Conservation (phyloP, 2,888 invertebrate species). For the Zeuzera pyrina region DNA sequence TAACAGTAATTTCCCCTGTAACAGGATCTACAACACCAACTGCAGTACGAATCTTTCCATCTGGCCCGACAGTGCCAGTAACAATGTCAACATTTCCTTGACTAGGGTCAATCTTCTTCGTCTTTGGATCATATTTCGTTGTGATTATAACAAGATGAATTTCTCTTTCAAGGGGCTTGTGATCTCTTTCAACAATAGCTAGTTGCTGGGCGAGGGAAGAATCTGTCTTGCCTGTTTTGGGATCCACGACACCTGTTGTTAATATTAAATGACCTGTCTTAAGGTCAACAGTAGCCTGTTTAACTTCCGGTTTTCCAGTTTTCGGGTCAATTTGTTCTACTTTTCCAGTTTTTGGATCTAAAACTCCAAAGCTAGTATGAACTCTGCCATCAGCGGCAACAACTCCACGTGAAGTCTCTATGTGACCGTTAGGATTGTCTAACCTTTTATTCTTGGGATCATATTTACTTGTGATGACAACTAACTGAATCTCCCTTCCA, state of each 20-base stretch:
- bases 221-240: constrained; percentile 72
- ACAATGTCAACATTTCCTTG: constrained; percentile 67
- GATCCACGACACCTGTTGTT: constrained; percentile 69
- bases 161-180: constrained; percentile 55
- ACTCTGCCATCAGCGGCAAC: constrained; percentile 58
- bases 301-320: constrained; percentile 71
- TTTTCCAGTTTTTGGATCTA: constrained; percentile 72
- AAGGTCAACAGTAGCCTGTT: constrained; percentile 71
- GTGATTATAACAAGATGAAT: constrained; percentile 75
- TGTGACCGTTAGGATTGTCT: constrained; percentile 69
- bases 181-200: constrained; percentile 59
- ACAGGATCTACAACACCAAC: constrained; percentile 77
- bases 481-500: constrained; percentile 57
- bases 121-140: constrained; percentile 73
- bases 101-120: constrained; percentile 56
- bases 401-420: constrained; percentile 67
- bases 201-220: constrained; percentile 70
- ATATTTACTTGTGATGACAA: constrained; percentile 69
- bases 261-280: constrained; percentile 70
- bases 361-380: constrained; percentile 69
- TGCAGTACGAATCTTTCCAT: constrained; percentile 72
- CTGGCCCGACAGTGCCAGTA: constrained; percentile 70
- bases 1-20: constrained; percentile 66
- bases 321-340: constrained; percentile 68
- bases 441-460: constrained; percentile 72